Evolutionary conservation across 2,888 invertebrate genomes (phyloP), one percentile per base, ranked within the genome.

Genomic region (Thelaira solivaga): DNA sequence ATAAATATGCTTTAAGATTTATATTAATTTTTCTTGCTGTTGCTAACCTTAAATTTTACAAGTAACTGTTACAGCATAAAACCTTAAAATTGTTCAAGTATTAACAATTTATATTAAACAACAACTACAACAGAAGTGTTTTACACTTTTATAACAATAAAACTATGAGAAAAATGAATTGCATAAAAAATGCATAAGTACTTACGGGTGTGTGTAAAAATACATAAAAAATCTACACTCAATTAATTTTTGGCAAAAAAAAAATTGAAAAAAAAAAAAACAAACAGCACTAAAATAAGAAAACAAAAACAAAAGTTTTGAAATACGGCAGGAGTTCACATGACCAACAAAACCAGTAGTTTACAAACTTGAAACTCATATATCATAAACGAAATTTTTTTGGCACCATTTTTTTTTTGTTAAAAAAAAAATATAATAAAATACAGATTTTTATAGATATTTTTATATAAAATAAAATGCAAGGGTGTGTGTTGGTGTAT

Each of bases 191-290:
- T 20, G 16, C 26, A 45, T 36, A 45, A 45, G 20, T 47, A 36
- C 0, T 11, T 45, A 6, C 11, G n/a, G 0, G 13, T 36, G 53
- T 24, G 61, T 53, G 62, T n/a, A 34, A 57, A 76, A 81, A 67
- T 39, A 67, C 77, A 74, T 69, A 78, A 74, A 78, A 82, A 81
- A 71, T 82, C 53, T 83, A 71, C 82, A 82, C 84, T 83, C 81
- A 83, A 83, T 83, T 83, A 83, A 82, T 82, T 82, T 73, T 82
- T 82, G 73, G 78, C 80, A 55, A 59, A 62, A 80, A 69, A 62
- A 75, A 77, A 80, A 73, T 78, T 78, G 65, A 71, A 57, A 80
- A 62, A 64, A 69, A 73, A 53, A 69, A n/a, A n/a, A n/a, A n/a
- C n/a, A n/a, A n/a, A n/a, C n/a, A n/a, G n/a, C n/a, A n/a, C n/a